Evolutionary conservation across 2,113 vertebrate genomes (phyloP), one percentile per base, ranked within the genome.

Genomic region (Megaleporinus macrocephalus): DNA sequence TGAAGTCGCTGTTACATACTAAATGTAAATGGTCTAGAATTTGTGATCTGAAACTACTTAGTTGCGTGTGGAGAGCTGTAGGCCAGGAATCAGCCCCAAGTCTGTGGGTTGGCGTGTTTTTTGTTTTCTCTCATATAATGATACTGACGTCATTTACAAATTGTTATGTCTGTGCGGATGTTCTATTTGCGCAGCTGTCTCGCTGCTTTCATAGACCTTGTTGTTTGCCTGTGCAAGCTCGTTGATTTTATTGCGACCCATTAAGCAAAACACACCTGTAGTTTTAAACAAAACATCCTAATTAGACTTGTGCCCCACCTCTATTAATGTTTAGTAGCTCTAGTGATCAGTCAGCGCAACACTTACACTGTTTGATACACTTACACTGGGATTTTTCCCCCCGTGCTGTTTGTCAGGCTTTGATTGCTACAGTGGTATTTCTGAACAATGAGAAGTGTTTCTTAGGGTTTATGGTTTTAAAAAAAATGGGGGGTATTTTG

Each of bases 191-290:
- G 14, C 12, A 33, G 14, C 36, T 76, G 33, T 20, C 36, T 47
- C n/a, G 12, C 33, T 76, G 30, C 15, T 47, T 18, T 3, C 2
- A 11, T 75, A 41, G 24, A 29, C 41, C 1, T 18, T 1, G 59
- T 63, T 49, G 12, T 47, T 55, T 78, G 65, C 76, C 47, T 68
- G 44, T 68, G 49, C 15, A 66, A 51, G 13, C 47, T n/a, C 15
- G 33, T 68, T 13, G n/a, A 30, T 65, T 30, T 4, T 15, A 1
- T 61, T n/a, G 15, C 24, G 30, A 51, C 5, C 18, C 10, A 49
- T 51, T 33, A 33, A 5, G 27, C 76, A 78, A 68, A 24, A 20
- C 59, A 65, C 41, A 26, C 26, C 27, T 66, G 44, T 33, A 30
- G 2, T 63, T 51, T 77, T 76, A 65, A 65, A 65, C 41, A 49